These are phyloP conservation scores for Caenorhabditis sp. DNA, from an alignment of 2,888 invertebrate genomes.

Conservation along the genomic window DNA sequence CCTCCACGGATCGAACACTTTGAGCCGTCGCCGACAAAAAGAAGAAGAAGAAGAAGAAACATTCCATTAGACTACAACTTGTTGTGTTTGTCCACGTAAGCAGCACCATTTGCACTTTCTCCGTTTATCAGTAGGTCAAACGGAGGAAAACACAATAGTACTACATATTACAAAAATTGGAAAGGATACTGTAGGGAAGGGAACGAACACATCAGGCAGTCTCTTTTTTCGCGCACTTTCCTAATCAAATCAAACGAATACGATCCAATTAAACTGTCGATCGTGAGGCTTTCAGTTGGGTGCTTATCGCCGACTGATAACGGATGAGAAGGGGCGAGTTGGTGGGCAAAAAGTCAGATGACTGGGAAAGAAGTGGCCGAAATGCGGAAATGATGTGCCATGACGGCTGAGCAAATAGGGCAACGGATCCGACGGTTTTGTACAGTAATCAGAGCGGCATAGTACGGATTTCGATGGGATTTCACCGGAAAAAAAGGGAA, in stretches of 20 bases:
- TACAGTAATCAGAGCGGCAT: background rate
- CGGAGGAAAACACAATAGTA: conserved; percentile 12
- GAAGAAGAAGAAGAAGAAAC: conserved; percentile 12
- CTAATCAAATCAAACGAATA: conserved; percentile 42
- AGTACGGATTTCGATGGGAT: background rate
- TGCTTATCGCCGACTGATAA: conserved; percentile 3
- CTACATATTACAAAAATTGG: conserved; percentile 5
- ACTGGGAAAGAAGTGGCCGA: no score
- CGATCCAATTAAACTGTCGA: no score
- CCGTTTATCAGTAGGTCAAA: conserved; percentile 46
- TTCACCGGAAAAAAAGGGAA: conserved; percentile 1
- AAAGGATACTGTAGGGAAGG: conserved; percentile 10
- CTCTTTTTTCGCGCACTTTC: no score
- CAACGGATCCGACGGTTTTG: background rate
- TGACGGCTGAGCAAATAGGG: conserved; percentile 37
- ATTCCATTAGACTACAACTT: conserved; percentile 51
- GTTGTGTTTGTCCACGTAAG: conserved; percentile 36
- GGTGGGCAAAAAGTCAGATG: conserved; percentile 29
- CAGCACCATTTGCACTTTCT: background rate
- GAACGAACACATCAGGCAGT: background rate
- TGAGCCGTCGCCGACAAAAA: conserved; percentile 22
- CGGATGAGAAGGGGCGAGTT: background rate
- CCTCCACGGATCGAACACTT: conserved; percentile 37
- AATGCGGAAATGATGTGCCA: conserved; percentile 42
- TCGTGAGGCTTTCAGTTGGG: no score